phyloP scores from a whole-genome alignment of 2,113 vertebrate species.

The Meriones unguiculatus region DNA sequence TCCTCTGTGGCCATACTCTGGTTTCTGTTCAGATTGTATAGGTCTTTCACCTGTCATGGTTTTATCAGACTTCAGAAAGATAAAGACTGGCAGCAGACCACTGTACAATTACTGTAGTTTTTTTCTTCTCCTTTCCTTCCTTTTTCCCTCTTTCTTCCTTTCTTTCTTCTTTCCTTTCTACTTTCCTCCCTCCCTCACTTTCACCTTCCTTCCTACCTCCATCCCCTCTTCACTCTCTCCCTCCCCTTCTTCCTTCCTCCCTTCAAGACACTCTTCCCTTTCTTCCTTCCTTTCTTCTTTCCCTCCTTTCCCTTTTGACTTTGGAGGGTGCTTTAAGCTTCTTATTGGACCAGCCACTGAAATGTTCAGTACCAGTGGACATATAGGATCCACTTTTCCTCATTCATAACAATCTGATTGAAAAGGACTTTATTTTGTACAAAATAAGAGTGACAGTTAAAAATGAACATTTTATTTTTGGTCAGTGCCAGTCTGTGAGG shows the following conservation, averaged over 20 bases:
- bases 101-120: fast-evolving
- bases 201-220: too few species aligned
- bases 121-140: neutral
- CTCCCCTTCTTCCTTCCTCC: too few species aligned
- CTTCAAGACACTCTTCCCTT: too few species aligned
- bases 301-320: neutral
- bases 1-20: too few species aligned
- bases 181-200: too few species aligned
- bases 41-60: neutral
- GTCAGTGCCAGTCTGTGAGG: neutral
- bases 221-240: too few species aligned
- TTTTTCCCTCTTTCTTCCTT: neutral
- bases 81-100: neutral
- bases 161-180: neutral
- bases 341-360: neutral
- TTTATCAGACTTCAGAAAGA: neutral
- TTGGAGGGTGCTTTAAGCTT: neutral
- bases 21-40: too few species aligned
- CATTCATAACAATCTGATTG: neutral
- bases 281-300: neutral
- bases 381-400: neutral
- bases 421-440: neutral
- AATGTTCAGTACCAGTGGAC: neutral
- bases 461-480: neutral
- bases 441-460: neutral